Evolutionary conservation across 2,797 vertebrate genomes (phyloP).

Genomic region (Thaleichthys pacificus): DNA sequence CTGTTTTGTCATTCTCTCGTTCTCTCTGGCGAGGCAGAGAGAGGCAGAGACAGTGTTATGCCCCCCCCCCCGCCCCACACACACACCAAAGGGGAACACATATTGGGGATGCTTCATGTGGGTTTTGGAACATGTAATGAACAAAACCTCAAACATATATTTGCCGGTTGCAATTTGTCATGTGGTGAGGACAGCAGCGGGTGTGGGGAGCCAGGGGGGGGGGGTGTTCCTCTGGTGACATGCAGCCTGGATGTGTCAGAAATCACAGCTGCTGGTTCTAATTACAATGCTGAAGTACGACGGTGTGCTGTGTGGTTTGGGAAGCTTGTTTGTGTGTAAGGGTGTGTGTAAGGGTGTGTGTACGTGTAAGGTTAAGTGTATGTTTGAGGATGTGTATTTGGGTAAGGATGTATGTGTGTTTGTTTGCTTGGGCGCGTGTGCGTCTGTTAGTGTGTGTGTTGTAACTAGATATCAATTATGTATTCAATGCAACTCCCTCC

Average conservation of each 20-base stretch:
- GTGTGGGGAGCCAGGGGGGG: constrained; percentile 27
- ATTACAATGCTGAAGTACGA: constrained; percentile 54
- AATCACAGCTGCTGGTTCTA: constrained; percentile 61
- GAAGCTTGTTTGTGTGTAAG: constrained; percentile 21
- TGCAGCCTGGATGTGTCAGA: constrained; percentile 56
- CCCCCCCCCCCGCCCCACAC: background rate
- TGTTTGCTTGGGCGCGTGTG: background rate
- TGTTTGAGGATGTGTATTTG: background rate
- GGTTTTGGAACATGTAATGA: constrained; percentile 28
- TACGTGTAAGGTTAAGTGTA: constrained; percentile 5
- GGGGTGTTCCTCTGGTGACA: constrained; percentile 42
- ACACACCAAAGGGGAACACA: background rate
- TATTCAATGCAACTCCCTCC: no score
- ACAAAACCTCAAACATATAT: constrained; percentile 42
- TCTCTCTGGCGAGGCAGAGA: constrained; percentile 17
- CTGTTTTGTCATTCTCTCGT: constrained; percentile 35
- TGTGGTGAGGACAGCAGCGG: constrained; percentile 35
- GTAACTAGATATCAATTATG: no score
- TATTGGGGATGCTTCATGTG: constrained; percentile 17
- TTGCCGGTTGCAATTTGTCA: constrained; percentile 46
- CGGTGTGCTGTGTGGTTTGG: constrained; percentile 32
- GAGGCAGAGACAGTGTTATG: no score
- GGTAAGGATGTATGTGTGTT: background rate
- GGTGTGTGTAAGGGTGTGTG: constrained; percentile 9
- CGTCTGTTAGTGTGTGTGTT: no score